phyloP scores from a whole-genome alignment of 2,797 vertebrate species.

The Poeciliopsis presidionis region DNA sequence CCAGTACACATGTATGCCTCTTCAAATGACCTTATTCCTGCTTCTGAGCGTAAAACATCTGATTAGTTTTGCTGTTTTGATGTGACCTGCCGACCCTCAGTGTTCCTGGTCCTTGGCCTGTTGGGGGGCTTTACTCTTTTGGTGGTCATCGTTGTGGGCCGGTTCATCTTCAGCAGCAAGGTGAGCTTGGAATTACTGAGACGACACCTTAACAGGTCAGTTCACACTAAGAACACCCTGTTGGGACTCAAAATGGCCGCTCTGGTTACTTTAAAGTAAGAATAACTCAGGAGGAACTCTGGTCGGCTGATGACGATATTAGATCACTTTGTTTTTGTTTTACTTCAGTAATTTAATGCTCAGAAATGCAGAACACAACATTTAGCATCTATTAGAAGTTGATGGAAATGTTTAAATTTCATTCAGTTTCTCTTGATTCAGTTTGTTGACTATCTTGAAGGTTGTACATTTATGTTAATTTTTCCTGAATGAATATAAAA shows the following conservation, averaged over 20 bases:
- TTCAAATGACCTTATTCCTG: background rate
- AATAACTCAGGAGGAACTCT: background rate
- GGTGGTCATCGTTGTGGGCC: constrained; percentile 25
- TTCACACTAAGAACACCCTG: constrained; percentile 20
- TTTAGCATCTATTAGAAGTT: background rate
- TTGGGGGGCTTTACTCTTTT: constrained; percentile 30
- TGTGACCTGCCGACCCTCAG: constrained; percentile 35
- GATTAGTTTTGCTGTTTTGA: background rate
- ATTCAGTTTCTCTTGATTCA: background rate
- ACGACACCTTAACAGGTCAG: constrained; percentile 14
- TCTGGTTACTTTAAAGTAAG: background rate
- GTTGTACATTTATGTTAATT: background rate
- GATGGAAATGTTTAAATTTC: background rate
- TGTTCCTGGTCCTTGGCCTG: constrained; percentile 38
- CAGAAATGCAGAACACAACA: background rate
- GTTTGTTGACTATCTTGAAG: background rate
- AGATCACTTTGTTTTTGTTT: background rate
- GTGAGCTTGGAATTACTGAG: background rate
- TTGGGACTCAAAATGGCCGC: background rate
- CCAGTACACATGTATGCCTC: constrained; percentile 30
- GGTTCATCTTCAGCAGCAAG: constrained; percentile 10
- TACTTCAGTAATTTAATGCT: background rate
- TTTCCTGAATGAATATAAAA: background rate
- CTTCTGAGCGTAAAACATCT: background rate
- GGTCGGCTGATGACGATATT: background rate